Evolutionary conservation across 2,797 vertebrate genomes (phyloP), one percentile per base, ranked within the genome.

Genomic region (Austrolebias charrua): DNA sequence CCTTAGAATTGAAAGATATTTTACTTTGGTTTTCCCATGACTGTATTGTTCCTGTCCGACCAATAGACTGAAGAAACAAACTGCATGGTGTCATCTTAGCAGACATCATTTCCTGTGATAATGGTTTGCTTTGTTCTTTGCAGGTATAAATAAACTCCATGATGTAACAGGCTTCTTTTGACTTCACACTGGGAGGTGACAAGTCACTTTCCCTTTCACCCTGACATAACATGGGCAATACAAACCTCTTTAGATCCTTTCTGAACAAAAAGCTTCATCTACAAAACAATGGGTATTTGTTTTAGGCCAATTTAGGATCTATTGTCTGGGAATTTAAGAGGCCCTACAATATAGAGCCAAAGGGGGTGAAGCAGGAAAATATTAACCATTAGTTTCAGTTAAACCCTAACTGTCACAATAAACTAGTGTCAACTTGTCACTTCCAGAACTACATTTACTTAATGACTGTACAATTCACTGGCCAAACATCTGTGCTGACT

Each of bases 401-500:
- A 31, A 29, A n/a, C 40, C 28, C 35, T 12, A 64, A n/a, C 14
- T 12, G 5, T 18, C 11, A n/a, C 4, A 18, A 35, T 47, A 29
- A 69, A 9, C 10, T 47, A 52, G 16, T 12, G 55, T 46, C 28
- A 42, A 31, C 48, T 65, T 2, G 47, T 76, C 69, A 58, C 51
- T 55, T 68, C 58, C 50, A 48, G 45, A 48, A 76, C 55, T 76
- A 64, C 14, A 55, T 81, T 73, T 63, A 56, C 52, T 44, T 51
- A 66, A 78, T 78, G 72, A 73, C 75, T 71, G 54, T 86, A 49
- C 77, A 83, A 90, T 88, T 89, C 83, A 68, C 80, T 91, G 86
- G 71, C 85, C 87, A 93, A 93, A 92, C 93, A 92, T 95, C 96
- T 94, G 92, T 88, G 76, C 84, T 91, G 75, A 78, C 87, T 88